phyloP scores from a whole-genome alignment of 2,113 vertebrate species.

The Notechis scutatus region DNA sequence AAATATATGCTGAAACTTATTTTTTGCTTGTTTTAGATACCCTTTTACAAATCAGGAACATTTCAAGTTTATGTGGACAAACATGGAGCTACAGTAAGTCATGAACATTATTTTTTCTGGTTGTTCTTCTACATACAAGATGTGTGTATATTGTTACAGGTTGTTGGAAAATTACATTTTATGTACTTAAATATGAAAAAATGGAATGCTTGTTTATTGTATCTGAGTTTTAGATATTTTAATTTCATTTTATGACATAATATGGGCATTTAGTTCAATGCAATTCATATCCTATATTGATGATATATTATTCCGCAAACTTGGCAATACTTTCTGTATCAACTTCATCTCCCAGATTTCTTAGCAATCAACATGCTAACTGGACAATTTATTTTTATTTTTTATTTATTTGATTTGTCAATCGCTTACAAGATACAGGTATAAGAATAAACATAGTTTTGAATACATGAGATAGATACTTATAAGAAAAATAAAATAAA shows the following conservation, averaged over 20 bases:
- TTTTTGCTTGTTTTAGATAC: conserved; percentile 64
- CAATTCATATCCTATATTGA: neutral
- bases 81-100: conserved; percentile 75
- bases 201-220: neutral
- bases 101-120: conserved; percentile 15
- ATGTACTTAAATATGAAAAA: neutral
- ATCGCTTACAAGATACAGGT: no score
- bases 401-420: no score
- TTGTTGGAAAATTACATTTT: neutral
- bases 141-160: neutral
- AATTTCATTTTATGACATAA: neutral
- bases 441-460: no score
- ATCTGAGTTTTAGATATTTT: neutral
- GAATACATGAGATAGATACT: no score
- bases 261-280: neutral
- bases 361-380: neutral
- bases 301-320: neutral
- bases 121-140: neutral
- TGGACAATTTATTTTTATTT: neutral
- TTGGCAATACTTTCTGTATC: neutral
- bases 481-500: no score
- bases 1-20: neutral
- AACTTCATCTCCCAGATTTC: neutral
- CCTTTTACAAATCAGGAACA: conserved; percentile 77
- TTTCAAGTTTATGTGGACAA: conserved; percentile 75